These are phyloP conservation scores for Chymomyza procnemis DNA, from an alignment of 2,888 invertebrate species.

Conservation along the genomic window DNA sequence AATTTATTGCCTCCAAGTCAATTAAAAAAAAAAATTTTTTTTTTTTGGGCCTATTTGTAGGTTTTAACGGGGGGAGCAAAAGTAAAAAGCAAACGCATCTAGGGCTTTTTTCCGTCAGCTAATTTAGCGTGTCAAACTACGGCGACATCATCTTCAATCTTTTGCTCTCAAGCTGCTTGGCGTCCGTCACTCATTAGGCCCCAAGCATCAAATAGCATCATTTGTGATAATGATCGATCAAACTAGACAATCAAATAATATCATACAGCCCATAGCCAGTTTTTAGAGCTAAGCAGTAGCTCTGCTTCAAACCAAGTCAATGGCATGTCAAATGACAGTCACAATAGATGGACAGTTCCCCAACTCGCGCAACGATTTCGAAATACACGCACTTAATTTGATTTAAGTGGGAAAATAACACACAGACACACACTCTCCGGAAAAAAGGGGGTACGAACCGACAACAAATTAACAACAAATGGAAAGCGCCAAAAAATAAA, in stretches of 20 bases:
- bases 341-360: constrained; percentile 10
- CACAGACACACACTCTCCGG: not conserved
- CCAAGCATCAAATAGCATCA: not conserved
- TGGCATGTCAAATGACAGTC: constrained; percentile 60
- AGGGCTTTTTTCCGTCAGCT: not conserved
- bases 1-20: not conserved
- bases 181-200: not conserved
- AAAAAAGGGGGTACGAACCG: not conserved
- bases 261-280: not conserved
- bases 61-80: not conserved
- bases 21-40: too few species aligned
- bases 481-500: not conserved
- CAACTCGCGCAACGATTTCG: constrained; percentile 13
- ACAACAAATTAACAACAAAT: not conserved
- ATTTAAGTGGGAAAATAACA: not conserved
- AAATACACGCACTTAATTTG: constrained; percentile 1
- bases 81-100: not conserved
- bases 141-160: not conserved
- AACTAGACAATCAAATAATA: constrained; percentile 7
- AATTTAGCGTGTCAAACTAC: not conserved
- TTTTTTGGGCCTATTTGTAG: not conserved
- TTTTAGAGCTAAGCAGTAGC: constrained; percentile 27
- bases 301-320: constrained; percentile 38
- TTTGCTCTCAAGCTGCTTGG: not conserved
- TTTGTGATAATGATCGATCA: constrained; percentile 1